Evolutionary conservation across 53 echinoderm and acorn worm species (phyloP), one percentile per base, ranked within the genome.

Genomic region (Patiria pectinifera): DNA sequence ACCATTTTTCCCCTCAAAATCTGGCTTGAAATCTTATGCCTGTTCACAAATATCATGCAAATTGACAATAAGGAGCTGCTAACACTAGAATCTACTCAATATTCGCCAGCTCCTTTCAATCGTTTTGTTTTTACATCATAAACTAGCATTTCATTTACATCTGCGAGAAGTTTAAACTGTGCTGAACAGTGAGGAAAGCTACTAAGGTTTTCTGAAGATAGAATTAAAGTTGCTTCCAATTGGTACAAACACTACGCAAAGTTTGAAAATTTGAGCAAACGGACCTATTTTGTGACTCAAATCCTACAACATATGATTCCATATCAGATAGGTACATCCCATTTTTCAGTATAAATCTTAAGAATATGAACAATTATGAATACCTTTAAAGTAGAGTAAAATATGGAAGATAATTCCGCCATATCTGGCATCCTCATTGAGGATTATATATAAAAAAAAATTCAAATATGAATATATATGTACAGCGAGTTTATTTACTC

Each of bases 371-470:
- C 19, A 59, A 46, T 45, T 46, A 8, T 53, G 53, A 53, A 53
- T 53, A 53, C 0, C 47, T 46, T 83, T 83, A 58, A 83, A 83
- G 60, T 19, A 83, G 83, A 35, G 44, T 83, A 58, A 23, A 83
- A 83, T 18, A 35, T 83, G 83, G 83, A 83, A 83, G 83, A 59
- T 58, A 58, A 24, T 58, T 0, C 19, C 14, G 21, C 44, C 77
- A 79, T 58, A 22, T 59, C 9, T 83, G 21, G 83, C 83, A 59
- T 24, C 83, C 83, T 59, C 83, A 58, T 22, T 2, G 83, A 83
- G 80, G 80, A 16, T 46, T 79, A 76, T 26, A 24, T 26, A 76
- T 25, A 76, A n/a, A 76, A 4, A 76, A n/a, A 4, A 21, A 76
- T 76, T 4, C 21, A 76, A 19, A 76, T 12, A 23, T 12, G 13